These are phyloP conservation scores for Elanus axillaris DNA, from an alignment of 2,113 vertebrate species.

Conservation along the genomic window DNA sequence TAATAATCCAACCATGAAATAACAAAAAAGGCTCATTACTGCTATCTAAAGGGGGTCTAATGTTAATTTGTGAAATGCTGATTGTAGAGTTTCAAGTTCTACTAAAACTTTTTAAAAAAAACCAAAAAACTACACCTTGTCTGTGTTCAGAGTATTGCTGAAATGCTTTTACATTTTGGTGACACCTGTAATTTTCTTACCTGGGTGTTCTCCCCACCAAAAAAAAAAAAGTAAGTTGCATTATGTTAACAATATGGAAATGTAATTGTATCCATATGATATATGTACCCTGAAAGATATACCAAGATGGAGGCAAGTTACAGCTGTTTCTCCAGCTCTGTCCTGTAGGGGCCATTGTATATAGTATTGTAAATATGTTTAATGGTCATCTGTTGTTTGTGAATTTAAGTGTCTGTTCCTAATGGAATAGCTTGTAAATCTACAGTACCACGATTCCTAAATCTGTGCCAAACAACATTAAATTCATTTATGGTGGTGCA, in stretches of 20 bases:
- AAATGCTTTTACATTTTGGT: not conserved
- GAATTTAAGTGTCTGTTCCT: constrained; percentile 12
- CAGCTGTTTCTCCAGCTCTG: not conserved
- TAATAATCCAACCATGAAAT: constrained; percentile 2
- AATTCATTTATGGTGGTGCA: not conserved
- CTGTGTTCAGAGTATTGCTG: not conserved
- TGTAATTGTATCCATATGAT: not conserved
- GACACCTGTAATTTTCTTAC: not conserved
- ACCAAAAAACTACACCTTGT: not conserved
- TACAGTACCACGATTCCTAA: not conserved
- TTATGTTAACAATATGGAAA: not conserved
- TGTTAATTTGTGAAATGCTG: not conserved
- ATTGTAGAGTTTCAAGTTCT: not conserved
- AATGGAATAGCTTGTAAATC: not conserved
- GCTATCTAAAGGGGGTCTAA: not conserved
- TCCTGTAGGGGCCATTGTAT: not conserved
- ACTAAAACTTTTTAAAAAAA: not conserved
- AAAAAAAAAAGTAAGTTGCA: not conserved
- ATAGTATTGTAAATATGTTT: not conserved
- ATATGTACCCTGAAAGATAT: not conserved
- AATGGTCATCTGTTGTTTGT: constrained; percentile 36
- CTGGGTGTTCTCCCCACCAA: not conserved
- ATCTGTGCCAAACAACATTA: not conserved
- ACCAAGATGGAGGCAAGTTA: not conserved
- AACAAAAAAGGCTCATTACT: not conserved